Conservation (phyloP, 2,113 vertebrate species). For the Heterochromis multidens region DNA sequence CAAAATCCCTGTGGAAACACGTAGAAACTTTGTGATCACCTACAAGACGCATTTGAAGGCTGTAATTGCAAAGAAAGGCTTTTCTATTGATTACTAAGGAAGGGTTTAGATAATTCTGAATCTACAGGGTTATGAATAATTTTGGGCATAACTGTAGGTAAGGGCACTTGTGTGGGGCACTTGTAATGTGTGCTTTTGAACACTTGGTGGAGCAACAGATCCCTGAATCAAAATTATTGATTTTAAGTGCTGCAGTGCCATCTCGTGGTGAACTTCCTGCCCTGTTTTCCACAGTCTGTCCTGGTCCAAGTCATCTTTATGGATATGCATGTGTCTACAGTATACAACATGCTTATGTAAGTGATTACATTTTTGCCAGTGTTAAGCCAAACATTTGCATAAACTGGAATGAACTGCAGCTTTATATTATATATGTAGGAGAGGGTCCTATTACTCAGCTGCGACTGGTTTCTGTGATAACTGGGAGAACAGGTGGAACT, state of each 20-base stretch:
- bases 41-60: neutral
- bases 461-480: constrained; percentile 26
- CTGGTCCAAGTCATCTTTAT: neutral
- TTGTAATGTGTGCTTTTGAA: neutral
- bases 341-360: neutral
- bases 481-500: constrained; percentile 44
- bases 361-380: neutral
- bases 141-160: neutral
- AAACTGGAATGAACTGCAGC: neutral
- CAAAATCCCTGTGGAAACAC: neutral
- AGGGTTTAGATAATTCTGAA: neutral
- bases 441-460: neutral
- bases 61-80: neutral
- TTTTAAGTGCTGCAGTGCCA: constrained; percentile 36
- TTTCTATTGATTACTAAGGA: neutral
- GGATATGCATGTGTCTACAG: neutral
- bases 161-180: neutral
- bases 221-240: neutral
- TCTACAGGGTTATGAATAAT: too few relatives aligned
- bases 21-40: neutral
- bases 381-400: neutral
- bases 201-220: constrained; percentile 48
- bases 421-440: neutral
- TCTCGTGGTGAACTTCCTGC: constrained; percentile 18
- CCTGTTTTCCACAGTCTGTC: neutral